A percentile compares a stretch with the other conserved stretches of the same genome.
phyloP scores from a whole-genome alignment of 2,888 invertebrate species.

The Norana najaformis region DNA sequence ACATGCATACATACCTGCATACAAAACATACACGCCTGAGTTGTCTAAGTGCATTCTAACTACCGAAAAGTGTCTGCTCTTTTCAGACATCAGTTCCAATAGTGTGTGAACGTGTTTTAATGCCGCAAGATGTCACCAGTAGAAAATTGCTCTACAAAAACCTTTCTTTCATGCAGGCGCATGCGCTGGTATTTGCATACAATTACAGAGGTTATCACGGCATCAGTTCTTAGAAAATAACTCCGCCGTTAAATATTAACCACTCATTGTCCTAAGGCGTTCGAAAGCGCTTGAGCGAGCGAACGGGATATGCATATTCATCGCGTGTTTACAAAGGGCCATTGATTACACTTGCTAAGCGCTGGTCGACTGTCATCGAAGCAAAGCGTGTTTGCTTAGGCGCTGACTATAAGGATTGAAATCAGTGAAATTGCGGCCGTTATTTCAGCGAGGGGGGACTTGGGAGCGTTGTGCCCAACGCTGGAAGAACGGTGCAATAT shows the following conservation, averaged over 20 bases:
- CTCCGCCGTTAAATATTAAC: not conserved
- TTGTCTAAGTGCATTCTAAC: not conserved
- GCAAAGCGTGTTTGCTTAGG: not conserved
- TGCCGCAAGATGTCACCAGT: not conserved
- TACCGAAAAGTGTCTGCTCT: too few species aligned
- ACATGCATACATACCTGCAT: too few species aligned
- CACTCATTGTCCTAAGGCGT: not conserved
- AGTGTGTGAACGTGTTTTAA: not conserved
- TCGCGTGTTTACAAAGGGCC: not conserved
- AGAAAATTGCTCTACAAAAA: not conserved
- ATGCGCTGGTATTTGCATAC: conserved; percentile 13
- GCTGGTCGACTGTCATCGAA: not conserved
- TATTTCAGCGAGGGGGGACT: not conserved
- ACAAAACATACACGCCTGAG: too few species aligned
- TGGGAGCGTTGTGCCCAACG: not conserved
- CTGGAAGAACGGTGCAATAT: not conserved
- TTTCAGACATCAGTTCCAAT: not conserved
- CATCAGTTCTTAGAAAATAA: not conserved
- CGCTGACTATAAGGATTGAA: not conserved
- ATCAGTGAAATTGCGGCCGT: conserved; percentile 5
- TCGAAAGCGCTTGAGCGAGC: not conserved
- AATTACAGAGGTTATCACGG: not conserved
- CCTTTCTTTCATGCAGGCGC: conserved; percentile 13
- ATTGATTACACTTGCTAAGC: not conserved
- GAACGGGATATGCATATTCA: not conserved